phyloP scores from a whole-genome alignment of 2,888 invertebrate species.

The Cataglyphis livida region DNA sequence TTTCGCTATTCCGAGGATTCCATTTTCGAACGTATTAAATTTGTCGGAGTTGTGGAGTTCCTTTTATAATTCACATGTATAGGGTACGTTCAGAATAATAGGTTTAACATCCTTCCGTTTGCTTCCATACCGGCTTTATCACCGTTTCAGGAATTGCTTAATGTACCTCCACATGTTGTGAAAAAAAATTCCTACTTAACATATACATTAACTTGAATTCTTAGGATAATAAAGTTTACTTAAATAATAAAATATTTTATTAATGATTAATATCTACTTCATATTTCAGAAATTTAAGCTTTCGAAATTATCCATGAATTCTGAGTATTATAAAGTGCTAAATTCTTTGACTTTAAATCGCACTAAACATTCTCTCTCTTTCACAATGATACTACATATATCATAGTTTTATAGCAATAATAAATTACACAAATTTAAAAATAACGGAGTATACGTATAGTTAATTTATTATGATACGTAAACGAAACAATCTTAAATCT shows the following conservation, averaged over 20 bases:
- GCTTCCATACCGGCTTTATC: neutral
- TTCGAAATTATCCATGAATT: neutral
- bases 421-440: neutral
- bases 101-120: neutral
- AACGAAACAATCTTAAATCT: neutral
- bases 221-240: neutral
- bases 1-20: slow-evolving; percentile 25
- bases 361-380: neutral
- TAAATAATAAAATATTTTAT: neutral
- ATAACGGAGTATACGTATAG: neutral
- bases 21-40: slow-evolving; percentile 8
- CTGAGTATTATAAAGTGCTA: neutral
- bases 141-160: neutral
- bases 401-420: neutral
- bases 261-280: neutral
- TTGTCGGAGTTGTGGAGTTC: neutral
- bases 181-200: neutral
- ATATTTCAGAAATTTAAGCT: neutral
- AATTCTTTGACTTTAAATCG: neutral
- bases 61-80: slow-evolving; percentile 37
- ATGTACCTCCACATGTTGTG: neutral
- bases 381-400: neutral
- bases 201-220: neutral
- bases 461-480: neutral
- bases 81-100: slow-evolving; percentile 19